A percentile compares a stretch with the other conserved stretches of the same genome.
Evolutionary conservation across 2,797 vertebrate genomes (phyloP).

Genomic region (Danio jaintianensis): DNA sequence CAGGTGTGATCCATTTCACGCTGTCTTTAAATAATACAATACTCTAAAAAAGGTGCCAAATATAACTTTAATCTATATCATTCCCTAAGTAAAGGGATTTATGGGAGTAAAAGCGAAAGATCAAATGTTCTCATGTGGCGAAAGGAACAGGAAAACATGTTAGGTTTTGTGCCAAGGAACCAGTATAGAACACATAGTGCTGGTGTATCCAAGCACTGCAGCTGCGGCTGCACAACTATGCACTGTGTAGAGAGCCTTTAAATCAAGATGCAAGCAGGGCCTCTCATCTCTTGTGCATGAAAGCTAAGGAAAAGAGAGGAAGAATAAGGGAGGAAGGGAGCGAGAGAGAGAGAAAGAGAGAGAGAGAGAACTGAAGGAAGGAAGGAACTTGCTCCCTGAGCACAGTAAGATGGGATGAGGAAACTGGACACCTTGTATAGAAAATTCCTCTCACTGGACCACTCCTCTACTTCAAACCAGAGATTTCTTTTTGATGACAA

Average conservation of each 20-base stretch:
- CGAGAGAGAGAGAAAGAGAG: not conserved
- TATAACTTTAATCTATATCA: not conserved
- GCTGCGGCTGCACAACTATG: conserved; percentile 78
- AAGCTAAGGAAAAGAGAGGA: conserved; percentile 37
- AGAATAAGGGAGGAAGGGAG: conserved; percentile 36
- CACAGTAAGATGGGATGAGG: conserved; percentile 72
- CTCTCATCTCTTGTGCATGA: conserved; percentile 63
- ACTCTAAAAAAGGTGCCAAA: no score
- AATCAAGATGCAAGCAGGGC: conserved; percentile 74
- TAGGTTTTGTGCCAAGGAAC: conserved; percentile 71
- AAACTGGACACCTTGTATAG: conserved; percentile 77
- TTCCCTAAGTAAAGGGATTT: not conserved
- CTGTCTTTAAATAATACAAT: not conserved
- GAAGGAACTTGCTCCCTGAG: conserved; percentile 72
- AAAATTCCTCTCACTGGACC: conserved; percentile 79
- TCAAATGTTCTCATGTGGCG: conserved; percentile 31
- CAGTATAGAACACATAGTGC: conserved; percentile 80
- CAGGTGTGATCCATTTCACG: not conserved
- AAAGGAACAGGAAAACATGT: conserved; percentile 70
- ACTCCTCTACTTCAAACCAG: conserved; percentile 80
- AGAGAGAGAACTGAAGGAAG: conserved; percentile 36
- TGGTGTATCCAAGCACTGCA: conserved; percentile 80
- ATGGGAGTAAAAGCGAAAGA: conserved; percentile 17
- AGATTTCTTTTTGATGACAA: conserved; percentile 51
- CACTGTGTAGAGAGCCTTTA: conserved; percentile 76